Percentiles rank a stretch among this genome's conserved stretches.
These are phyloP conservation scores for Glaucidium brasilianum DNA, from an alignment of 2,113 vertebrate species.

Conservation along the genomic window DNA sequence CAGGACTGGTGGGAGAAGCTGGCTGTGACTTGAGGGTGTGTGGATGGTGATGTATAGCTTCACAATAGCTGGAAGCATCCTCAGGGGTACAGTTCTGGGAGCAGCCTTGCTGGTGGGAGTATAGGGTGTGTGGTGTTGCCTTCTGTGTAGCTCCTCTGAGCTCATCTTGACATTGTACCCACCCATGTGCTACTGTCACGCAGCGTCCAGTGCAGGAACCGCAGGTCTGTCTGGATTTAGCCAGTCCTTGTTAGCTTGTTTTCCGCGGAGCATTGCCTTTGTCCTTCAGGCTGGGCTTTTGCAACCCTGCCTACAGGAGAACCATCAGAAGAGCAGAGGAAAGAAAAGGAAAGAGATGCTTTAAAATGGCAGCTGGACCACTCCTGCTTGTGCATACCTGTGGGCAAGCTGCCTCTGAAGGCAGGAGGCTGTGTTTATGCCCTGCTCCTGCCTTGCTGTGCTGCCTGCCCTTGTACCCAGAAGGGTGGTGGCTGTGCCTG, in stretches of 20 bases:
- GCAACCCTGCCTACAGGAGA: not conserved
- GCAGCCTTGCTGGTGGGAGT: not conserved
- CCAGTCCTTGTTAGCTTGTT: not conserved
- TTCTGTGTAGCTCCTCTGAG: not conserved
- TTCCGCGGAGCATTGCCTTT: fast-evolving
- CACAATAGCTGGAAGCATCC: not conserved
- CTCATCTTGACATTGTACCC: fast-evolving
- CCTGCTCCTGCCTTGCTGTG: fast-evolving
- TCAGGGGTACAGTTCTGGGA: not conserved
- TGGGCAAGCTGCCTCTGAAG: not conserved
- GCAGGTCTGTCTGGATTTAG: not conserved
- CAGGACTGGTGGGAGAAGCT: not conserved
- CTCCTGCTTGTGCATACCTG: not conserved
- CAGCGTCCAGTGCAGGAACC: not conserved
- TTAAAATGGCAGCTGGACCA: not conserved
- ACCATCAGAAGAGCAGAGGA: not conserved
- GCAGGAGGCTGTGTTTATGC: not conserved
- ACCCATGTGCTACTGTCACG: fast-evolving
- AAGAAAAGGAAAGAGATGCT: not conserved
- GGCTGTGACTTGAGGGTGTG: not conserved
- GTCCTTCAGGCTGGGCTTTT: not conserved
- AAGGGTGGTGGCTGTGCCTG: not conserved
- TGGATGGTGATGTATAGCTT: not conserved
- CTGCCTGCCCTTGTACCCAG: not conserved
- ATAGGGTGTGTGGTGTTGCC: not conserved